Percentiles rank a stretch among this genome's conserved stretches.
Conservation (phyloP, 2,888 invertebrate genomes). For the Thera obeliscata region DNA sequence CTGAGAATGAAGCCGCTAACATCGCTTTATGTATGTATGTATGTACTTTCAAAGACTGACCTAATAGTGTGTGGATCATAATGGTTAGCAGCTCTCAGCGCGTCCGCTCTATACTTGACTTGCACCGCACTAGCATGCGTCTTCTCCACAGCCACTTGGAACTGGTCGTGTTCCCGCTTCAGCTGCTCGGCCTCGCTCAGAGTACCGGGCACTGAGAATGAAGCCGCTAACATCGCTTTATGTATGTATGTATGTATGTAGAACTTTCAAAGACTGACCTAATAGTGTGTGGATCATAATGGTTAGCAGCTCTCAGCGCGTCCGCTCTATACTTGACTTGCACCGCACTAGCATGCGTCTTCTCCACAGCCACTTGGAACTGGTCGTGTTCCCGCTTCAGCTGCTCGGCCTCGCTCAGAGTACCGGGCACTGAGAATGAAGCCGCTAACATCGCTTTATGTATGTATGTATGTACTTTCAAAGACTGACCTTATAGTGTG, state of each 20-base stretch:
- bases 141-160: slow-evolving; percentile 97
- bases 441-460: slow-evolving; percentile 92
- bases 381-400: slow-evolving; percentile 98
- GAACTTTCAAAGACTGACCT: slow-evolving; percentile 53
- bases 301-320: slow-evolving; percentile 96
- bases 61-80: slow-evolving; percentile 95
- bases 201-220: slow-evolving; percentile 95
- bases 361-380: slow-evolving; percentile 97
- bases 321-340: slow-evolving; percentile 97
- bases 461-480: too few species aligned
- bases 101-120: slow-evolving; percentile 97
- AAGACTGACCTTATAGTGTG: slow-evolving; percentile 87
- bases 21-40: slow-evolving; percentile 75
- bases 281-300: slow-evolving; percentile 97
- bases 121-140: slow-evolving; percentile 98
- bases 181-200: slow-evolving; percentile 96
- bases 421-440: slow-evolving; percentile 96
- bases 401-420: slow-evolving; percentile 95
- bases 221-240: slow-evolving; percentile 94
- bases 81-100: slow-evolving; percentile 96
- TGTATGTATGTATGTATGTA: too few species aligned
- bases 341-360: slow-evolving; percentile 97
- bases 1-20: slow-evolving; percentile 96
- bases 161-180: slow-evolving; percentile 97
- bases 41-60: slow-evolving; percentile 42